Evolutionary conservation across 1,140 invertebrate genomes (phyloP).

Genomic region (Ceratina japonica): DNA sequence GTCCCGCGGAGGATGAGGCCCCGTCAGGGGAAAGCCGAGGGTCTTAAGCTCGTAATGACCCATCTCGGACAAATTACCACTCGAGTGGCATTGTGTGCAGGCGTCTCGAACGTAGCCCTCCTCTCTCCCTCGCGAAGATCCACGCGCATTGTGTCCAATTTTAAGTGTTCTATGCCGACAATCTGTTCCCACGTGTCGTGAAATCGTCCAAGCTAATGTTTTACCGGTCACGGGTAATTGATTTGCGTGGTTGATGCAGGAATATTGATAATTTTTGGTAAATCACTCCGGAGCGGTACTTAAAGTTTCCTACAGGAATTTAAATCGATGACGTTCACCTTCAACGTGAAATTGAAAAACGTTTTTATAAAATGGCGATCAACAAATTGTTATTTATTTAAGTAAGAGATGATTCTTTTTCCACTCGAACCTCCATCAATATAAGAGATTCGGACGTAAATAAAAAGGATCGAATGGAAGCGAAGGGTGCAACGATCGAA

Average conservation of each 20-base stretch:
- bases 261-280: neutral
- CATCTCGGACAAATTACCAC: constrained; percentile 61
- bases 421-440: no score
- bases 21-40: constrained; percentile 30
- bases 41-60: constrained; percentile 43
- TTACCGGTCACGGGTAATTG: constrained; percentile 4
- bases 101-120: constrained; percentile 46
- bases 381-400: no score
- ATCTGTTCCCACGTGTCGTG: constrained; percentile 10
- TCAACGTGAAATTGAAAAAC: no score
- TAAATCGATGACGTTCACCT: no score
- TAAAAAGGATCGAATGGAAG: neutral
- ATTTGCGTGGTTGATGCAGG: neutral
- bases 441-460: no score
- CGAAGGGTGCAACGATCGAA: neutral
- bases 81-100: constrained; percentile 66
- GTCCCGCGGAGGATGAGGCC: constrained; percentile 39
- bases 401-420: no score
- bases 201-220: neutral
- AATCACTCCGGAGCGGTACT: neutral
- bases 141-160: constrained; percentile 7
- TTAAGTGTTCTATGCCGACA: constrained; percentile 3
- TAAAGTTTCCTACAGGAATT: neutral
- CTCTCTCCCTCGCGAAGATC: constrained; percentile 15
- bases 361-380: no score